These are phyloP conservation scores for Micropterix aruncella DNA, from an alignment of 2,888 invertebrate genomes.

Conservation along the genomic window DNA sequence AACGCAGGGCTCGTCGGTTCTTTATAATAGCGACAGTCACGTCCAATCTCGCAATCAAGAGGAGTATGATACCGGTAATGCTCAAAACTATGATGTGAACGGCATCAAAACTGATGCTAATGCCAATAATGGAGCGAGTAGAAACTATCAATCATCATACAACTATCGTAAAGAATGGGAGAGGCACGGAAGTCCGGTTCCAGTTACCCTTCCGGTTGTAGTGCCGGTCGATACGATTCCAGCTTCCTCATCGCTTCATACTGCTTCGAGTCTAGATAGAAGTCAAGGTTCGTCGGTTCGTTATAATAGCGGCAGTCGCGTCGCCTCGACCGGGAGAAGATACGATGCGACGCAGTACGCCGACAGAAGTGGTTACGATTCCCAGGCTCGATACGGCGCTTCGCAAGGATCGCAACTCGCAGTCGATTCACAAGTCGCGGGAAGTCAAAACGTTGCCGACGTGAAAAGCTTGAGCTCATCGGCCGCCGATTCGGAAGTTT, in stretches of 20 bases:
- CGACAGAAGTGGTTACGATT: not conserved
- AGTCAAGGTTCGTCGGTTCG: not conserved
- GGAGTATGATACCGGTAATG: slow-evolving; percentile 2
- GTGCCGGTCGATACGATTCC: slow-evolving; percentile 8
- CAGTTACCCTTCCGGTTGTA: slow-evolving; percentile 17
- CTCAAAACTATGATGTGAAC: not conserved
- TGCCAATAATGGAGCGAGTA: slow-evolving; percentile 10
- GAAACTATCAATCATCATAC: slow-evolving; percentile 29
- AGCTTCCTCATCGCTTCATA: not conserved
- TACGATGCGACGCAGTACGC: not conserved
- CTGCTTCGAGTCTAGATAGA: not conserved
- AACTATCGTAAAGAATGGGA: slow-evolving; percentile 33
- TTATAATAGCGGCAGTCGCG: slow-evolving; percentile 8
- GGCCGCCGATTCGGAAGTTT: not conserved
- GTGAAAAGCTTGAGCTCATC: not conserved
- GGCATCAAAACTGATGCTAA: not conserved
- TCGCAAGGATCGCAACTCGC: not conserved
- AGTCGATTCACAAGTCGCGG: not conserved
- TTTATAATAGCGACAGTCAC: slow-evolving; percentile 7
- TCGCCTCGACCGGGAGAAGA: slow-evolving; percentile 4
- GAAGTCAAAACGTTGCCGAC: slow-evolving; percentile 1
- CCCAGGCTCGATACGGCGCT: too few relatives aligned
- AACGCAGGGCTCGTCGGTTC: not conserved
- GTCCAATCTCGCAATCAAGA: slow-evolving; percentile 4
- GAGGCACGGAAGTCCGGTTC: slow-evolving; percentile 21